Percentiles rank a stretch among this genome's conserved stretches.
phyloP scores from a whole-genome alignment of 2,888 invertebrate species.

The Nymphalis polychloros region DNA sequence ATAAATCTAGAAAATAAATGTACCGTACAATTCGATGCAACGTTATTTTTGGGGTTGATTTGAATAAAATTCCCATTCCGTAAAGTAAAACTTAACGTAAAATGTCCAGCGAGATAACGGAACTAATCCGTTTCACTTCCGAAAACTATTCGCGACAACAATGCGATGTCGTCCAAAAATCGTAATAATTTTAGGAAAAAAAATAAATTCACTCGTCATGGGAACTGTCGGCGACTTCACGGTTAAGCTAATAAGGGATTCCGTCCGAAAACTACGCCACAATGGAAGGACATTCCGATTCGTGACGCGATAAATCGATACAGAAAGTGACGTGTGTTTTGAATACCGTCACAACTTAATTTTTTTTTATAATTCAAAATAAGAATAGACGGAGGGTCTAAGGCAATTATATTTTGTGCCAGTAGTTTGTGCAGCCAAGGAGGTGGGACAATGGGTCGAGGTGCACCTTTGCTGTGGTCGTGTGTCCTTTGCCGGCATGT shows the following conservation, averaged over 20 bases:
- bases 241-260: constrained; percentile 72
- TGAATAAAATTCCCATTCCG: constrained; percentile 39
- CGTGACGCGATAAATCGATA: constrained; percentile 70
- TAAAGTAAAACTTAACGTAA: constrained; percentile 44
- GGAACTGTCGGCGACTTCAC: constrained; percentile 74
- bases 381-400: constrained; percentile 59
- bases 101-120: constrained; percentile 53
- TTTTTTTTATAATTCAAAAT: constrained; percentile 52
- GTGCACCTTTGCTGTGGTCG: constrained; percentile 66
- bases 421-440: constrained; percentile 57
- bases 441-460: constrained; percentile 60
- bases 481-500: constrained; percentile 63
- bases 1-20: constrained; percentile 21
- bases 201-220: constrained; percentile 74
- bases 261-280: constrained; percentile 47
- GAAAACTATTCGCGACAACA: constrained; percentile 56
- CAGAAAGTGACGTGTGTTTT: constrained; percentile 78
- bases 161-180: constrained; percentile 63
- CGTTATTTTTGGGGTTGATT: constrained; percentile 31
- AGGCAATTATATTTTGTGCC: constrained; percentile 76
- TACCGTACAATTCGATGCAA: constrained; percentile 13
- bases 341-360: constrained; percentile 73
- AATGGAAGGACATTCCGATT: constrained; percentile 56
- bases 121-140: constrained; percentile 73
- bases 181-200: constrained; percentile 44